A percentile compares a stretch with the other conserved stretches of the same genome.
These are phyloP conservation scores for Cryptoblepharus egeriae DNA, from an alignment of 2,797 vertebrate species.

Conservation along the genomic window DNA sequence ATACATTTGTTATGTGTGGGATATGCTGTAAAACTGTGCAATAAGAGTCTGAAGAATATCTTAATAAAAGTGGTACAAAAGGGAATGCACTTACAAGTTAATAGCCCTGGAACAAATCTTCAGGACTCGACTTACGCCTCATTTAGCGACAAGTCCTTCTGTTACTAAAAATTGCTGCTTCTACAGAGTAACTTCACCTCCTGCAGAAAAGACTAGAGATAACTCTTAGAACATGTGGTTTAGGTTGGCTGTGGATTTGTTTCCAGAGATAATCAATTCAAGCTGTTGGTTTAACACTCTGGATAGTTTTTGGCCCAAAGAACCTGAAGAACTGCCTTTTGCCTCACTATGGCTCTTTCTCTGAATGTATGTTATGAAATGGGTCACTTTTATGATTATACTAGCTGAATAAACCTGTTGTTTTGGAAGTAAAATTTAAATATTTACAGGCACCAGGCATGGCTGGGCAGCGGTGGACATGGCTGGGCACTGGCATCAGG, in stretches of 20 bases:
- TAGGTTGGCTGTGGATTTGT: neutral
- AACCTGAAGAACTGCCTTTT: too few species aligned
- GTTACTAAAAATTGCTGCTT: neutral
- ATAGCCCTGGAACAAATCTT: neutral
- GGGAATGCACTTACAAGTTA: neutral
- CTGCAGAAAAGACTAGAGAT: neutral
- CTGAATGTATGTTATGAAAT: too few species aligned
- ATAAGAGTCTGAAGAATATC: conserved; percentile 42
- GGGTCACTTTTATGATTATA: too few species aligned
- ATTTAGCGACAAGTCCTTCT: neutral
- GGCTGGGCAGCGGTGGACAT: too few species aligned
- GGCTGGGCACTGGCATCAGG: too few species aligned
- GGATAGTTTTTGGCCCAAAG: too few species aligned
- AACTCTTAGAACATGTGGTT: neutral
- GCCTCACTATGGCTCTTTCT: too few species aligned
- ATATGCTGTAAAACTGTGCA: neutral
- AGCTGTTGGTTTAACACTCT: too few species aligned
- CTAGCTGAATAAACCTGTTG: too few species aligned
- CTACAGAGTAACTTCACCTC: neutral
- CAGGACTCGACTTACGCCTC: neutral
- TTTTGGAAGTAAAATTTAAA: too few species aligned
- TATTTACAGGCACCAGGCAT: too few species aligned
- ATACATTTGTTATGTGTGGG: conserved; percentile 6
- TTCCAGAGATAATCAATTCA: neutral
- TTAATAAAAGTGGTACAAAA: conserved; percentile 56